These are phyloP conservation scores for Nasua narica DNA, from an alignment of 2,797 vertebrate species.

Conservation along the genomic window DNA sequence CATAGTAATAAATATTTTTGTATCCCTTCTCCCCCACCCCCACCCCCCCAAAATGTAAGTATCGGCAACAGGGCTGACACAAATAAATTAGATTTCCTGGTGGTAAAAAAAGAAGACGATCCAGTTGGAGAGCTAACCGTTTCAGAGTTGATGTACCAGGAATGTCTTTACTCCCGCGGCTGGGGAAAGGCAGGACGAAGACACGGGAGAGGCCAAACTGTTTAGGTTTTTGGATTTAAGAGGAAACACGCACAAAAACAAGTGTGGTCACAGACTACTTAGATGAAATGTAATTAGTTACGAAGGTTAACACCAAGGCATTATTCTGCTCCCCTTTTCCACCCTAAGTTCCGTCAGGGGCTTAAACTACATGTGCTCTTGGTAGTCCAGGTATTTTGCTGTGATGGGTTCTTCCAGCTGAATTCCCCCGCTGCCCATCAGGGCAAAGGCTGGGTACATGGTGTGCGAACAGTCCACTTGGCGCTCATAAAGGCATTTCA, in stretches of 20 bases:
- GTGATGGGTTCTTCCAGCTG: slow-evolving; percentile 91
- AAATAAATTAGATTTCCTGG: slow-evolving; percentile 59
- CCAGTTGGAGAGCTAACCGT: slow-evolving; percentile 51
- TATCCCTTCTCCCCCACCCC: background rate
- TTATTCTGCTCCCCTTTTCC: slow-evolving; percentile 31
- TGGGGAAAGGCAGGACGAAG: slow-evolving; percentile 40
- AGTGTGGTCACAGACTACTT: slow-evolving; percentile 47
- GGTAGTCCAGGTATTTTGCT: slow-evolving; percentile 86
- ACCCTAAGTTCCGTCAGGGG: background rate
- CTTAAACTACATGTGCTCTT: slow-evolving; percentile 70
- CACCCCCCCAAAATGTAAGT: background rate
- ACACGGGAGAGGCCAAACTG: background rate
- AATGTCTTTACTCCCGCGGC: background rate
- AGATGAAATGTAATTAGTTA: slow-evolving; percentile 68
- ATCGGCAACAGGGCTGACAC: slow-evolving; percentile 38
- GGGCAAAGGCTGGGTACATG: slow-evolving; percentile 96
- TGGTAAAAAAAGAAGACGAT: slow-evolving; percentile 49
- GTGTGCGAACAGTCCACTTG: slow-evolving; percentile 94
- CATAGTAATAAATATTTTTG: slow-evolving; percentile 61
- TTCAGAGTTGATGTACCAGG: background rate
- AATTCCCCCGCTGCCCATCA: slow-evolving; percentile 93
- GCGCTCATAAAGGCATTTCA: slow-evolving; percentile 96
- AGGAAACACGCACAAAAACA: slow-evolving; percentile 57
- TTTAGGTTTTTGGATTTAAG: slow-evolving; percentile 15
- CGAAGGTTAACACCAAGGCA: slow-evolving; percentile 51